A percentile compares a stretch with the other conserved stretches of the same genome.
These are phyloP conservation scores for Limnephilus rhombicus DNA, from an alignment of 2,888 invertebrate species.

Conservation along the genomic window DNA sequence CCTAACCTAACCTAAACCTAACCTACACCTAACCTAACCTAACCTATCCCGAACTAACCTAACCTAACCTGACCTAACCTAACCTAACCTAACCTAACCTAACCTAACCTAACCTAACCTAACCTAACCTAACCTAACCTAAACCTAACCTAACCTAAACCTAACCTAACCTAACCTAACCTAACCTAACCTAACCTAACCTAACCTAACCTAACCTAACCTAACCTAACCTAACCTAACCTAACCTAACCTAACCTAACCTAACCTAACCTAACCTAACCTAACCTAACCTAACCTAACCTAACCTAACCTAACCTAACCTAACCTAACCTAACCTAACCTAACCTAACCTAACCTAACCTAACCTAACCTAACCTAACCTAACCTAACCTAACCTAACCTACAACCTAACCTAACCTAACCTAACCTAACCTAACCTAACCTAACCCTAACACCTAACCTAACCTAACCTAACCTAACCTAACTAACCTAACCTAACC, in stretches of 20 bases:
- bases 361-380: slow-evolving; percentile 58
- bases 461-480: slow-evolving; percentile 61
- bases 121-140: too few species aligned
- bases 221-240: slow-evolving; percentile 65
- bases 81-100: too few species aligned
- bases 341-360: slow-evolving; percentile 61
- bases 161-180: too few species aligned
- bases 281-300: slow-evolving; percentile 64
- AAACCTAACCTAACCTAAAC: too few species aligned
- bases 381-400: slow-evolving; percentile 48
- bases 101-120: too few species aligned
- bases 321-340: slow-evolving; percentile 61
- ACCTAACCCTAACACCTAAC: slow-evolving; percentile 51
- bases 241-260: slow-evolving; percentile 64
- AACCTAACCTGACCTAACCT: too few species aligned
- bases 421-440: slow-evolving; percentile 49
- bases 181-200: too few species aligned
- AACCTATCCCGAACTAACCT: too few species aligned
- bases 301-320: slow-evolving; percentile 61
- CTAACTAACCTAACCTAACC: slow-evolving; percentile 55
- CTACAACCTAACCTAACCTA: slow-evolving; percentile 47
- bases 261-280: slow-evolving; percentile 57
- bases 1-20: too few species aligned
- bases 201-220: slow-evolving; percentile 66
- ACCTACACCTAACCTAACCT: too few species aligned